phyloP scores from a whole-genome alignment of 2,797 vertebrate species.

The Sebastes minor region DNA sequence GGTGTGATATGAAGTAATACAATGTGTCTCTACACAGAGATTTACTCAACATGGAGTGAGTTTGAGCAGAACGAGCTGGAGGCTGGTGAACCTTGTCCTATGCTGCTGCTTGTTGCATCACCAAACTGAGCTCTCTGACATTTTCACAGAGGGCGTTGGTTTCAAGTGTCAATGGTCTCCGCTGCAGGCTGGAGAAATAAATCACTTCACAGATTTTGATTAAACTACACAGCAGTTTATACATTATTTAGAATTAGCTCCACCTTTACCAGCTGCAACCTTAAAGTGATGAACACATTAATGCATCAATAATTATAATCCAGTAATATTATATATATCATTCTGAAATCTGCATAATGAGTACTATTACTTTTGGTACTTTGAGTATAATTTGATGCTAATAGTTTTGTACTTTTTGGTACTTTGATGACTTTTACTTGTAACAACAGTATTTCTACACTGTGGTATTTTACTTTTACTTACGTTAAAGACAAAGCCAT shows the following conservation, averaged over 20 bases:
- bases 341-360: no score
- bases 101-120: slow-evolving; percentile 31
- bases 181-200: neutral
- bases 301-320: no score
- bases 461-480: neutral
- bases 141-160: slow-evolving; percentile 70
- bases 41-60: neutral
- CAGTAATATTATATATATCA: no score
- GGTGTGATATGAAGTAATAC: neutral
- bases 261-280: neutral
- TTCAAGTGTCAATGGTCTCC: slow-evolving; percentile 32
- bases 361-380: no score
- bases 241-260: neutral
- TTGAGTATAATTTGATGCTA: no score
- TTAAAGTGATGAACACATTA: neutral
- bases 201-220: neutral
- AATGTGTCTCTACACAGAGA: neutral
- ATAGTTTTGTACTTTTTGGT: neutral
- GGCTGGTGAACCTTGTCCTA: slow-evolving; percentile 55
- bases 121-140: slow-evolving; percentile 64
- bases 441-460: no score
- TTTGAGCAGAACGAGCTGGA: neutral
- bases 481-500: neutral
- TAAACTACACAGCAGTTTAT: neutral
- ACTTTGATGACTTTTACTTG: neutral